These are phyloP conservation scores for Karalla daura DNA, from an alignment of 2,797 vertebrate genomes.

Conservation along the genomic window DNA sequence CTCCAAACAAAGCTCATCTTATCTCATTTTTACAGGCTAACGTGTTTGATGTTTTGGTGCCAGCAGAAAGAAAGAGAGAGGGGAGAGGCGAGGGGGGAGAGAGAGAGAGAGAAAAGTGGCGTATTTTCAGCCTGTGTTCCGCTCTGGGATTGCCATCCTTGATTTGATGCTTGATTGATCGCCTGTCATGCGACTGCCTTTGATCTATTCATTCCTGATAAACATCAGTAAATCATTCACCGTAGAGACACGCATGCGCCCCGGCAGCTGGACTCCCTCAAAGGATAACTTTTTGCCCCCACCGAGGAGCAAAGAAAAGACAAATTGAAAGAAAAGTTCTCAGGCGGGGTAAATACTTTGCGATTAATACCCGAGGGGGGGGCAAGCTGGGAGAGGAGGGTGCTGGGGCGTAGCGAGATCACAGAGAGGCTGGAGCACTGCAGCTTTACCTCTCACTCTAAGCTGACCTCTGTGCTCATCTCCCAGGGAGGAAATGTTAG, in stretches of 20 bases:
- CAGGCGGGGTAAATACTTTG: constrained; percentile 79
- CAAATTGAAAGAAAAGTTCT: constrained; percentile 83
- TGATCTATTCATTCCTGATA: constrained; percentile 99
- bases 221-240: constrained; percentile 99
- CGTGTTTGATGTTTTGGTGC: constrained; percentile 55
- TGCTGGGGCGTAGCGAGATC: constrained; percentile 79
- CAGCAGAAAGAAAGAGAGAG: not conserved
- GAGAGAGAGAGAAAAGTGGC: constrained; percentile 36
- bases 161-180: constrained; percentile 99
- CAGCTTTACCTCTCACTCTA: constrained; percentile 41
- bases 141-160: constrained; percentile 82
- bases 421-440: constrained; percentile 63
- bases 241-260: constrained; percentile 96
- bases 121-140: constrained; percentile 71
- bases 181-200: constrained; percentile 98
- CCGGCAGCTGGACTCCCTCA: constrained; percentile 87
- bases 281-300: constrained; percentile 88
- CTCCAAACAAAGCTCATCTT: constrained; percentile 68
- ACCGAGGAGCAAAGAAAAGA: constrained; percentile 71
- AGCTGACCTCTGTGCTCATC: constrained; percentile 51
- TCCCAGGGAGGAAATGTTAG: constrained; percentile 5
- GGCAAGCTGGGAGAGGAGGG: constrained; percentile 31
- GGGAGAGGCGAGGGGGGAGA: too few relatives aligned
- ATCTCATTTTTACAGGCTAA: constrained; percentile 59
- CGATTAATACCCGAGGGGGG: constrained; percentile 72